These are phyloP conservation scores for Oostethus manadensis DNA, from an alignment of 2,113 vertebrate species.

Conservation along the genomic window DNA sequence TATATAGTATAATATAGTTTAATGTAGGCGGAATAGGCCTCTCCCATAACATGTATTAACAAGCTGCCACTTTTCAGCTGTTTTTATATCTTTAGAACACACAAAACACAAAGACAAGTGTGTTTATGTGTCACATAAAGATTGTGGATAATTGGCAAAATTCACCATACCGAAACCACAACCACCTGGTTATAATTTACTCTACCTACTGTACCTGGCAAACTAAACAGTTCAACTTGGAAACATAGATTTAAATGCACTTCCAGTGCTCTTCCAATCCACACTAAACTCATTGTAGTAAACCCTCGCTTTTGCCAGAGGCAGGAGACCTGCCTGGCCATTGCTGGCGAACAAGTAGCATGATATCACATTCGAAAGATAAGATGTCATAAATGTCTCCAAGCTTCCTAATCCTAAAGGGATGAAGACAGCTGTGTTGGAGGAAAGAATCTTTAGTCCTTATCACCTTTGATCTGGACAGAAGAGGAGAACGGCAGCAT, in stretches of 20 bases:
- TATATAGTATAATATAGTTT: too few species aligned
- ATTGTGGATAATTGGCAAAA: too few species aligned
- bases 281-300: constrained; percentile 48
- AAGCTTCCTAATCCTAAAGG: constrained; percentile 65
- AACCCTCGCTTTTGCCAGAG: constrained; percentile 55
- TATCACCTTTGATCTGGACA: constrained; percentile 63
- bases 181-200: neutral
- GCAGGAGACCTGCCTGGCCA: constrained; percentile 23
- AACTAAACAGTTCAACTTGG: neutral
- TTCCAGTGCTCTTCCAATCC: constrained; percentile 41
- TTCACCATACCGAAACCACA: neutral
- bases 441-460: constrained; percentile 46
- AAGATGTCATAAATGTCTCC: constrained; percentile 58
- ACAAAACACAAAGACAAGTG: too few species aligned
- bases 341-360: constrained; percentile 39
- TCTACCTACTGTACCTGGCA: too few species aligned
- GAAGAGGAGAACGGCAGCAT: constrained; percentile 33
- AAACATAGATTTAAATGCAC: constrained; percentile 14
- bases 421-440: constrained; percentile 50
- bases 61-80: too few species aligned
- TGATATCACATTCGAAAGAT: constrained; percentile 60
- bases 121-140: too few species aligned
- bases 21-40: too few species aligned
- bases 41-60: too few species aligned
- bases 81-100: too few species aligned